Evolutionary conservation across 2,797 vertebrate species (phyloP).

Genomic region (Urosaurus nigricauda): DNA sequence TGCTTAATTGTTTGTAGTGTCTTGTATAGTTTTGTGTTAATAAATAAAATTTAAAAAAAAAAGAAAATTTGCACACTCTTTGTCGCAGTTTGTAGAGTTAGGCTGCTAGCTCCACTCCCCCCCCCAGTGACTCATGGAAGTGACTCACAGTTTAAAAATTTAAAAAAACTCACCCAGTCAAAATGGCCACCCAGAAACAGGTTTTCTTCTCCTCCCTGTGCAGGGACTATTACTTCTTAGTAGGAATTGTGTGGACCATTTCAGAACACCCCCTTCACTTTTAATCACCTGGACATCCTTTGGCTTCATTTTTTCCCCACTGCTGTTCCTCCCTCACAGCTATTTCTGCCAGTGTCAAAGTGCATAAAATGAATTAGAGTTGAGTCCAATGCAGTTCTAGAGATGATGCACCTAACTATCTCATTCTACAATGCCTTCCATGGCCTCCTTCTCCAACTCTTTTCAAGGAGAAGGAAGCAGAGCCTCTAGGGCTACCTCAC

Average conservation of each 20-base stretch:
- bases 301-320: background rate
- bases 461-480: background rate
- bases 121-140: no score
- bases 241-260: background rate
- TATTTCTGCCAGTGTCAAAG: background rate
- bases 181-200: no score
- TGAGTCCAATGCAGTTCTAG: background rate
- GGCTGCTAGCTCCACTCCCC: no score
- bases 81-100: no score
- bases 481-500: background rate
- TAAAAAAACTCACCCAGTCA: no score
- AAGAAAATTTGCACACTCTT: no score
- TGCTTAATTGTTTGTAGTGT: no score
- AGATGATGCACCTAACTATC: background rate
- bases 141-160: no score
- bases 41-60: no score
- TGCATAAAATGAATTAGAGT: background rate
- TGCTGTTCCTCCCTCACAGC: background rate
- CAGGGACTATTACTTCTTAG: background rate
- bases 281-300: background rate
- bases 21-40: no score
- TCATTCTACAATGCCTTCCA: background rate
- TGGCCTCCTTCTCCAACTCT: background rate
- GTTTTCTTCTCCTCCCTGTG: no score
- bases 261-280: background rate